Evolutionary conservation across 2,113 vertebrate genomes (phyloP).

Genomic region (Psophia crepitans): DNA sequence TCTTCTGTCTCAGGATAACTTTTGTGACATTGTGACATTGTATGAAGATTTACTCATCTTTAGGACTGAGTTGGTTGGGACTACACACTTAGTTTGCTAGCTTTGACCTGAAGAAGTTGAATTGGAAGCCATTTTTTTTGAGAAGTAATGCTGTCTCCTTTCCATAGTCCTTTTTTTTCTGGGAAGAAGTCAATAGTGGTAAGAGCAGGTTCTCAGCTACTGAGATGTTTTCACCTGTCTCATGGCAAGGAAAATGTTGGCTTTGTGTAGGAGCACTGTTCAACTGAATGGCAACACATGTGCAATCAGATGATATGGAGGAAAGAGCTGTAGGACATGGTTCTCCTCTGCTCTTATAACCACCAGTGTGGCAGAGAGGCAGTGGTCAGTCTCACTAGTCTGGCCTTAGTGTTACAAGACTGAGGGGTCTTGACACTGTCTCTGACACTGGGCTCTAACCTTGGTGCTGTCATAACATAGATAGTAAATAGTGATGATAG

Average conservation of each 20-base stretch:
- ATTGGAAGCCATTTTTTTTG: neutral
- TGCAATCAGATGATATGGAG: neutral
- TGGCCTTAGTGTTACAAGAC: neutral
- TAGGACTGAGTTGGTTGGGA: neutral
- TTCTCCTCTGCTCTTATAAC: neutral
- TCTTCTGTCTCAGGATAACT: neutral
- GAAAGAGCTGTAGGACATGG: neutral
- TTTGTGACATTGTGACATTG: neutral
- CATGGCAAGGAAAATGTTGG: neutral
- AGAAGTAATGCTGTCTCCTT: neutral
- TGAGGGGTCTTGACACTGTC: neutral
- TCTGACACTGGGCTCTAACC: neutral
- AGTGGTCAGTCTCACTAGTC: neutral
- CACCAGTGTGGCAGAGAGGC: neutral
- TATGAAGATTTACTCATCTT: neutral
- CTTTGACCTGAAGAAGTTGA: neutral
- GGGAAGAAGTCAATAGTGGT: neutral
- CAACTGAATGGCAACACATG: neutral
- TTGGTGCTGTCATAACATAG: neutral
- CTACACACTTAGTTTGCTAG: neutral
- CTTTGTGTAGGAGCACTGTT: fast-evolving
- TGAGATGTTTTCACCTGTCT: neutral
- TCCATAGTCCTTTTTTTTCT: neutral
- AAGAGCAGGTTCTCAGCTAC: neutral
- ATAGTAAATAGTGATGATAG: neutral